Base-by-base conservation (phyloP, 1,140 invertebrate genomes). In the Callitettix versicolor region DNA sequence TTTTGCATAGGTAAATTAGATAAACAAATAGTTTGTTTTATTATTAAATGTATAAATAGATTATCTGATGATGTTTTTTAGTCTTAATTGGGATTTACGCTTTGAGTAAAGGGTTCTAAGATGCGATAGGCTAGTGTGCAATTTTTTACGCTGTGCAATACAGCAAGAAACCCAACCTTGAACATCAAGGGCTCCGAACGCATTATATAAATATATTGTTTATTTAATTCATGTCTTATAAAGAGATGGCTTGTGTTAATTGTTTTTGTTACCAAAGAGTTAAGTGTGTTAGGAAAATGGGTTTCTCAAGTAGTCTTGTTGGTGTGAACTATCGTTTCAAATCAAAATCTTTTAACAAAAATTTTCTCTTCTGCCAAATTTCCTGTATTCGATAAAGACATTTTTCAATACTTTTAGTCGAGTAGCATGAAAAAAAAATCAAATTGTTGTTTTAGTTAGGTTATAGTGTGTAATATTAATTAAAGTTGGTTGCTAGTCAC, bases 261-360 rank as follows among this genome's bases (percentile, higher is more conserved):
- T 22, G 40, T 20, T 46, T 49, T 55, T 53, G 52, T 53, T 53
- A 53, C 52, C 52, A 53, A 53, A 53, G 52, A 53, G 52, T 40
- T 53, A 43, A 15, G 22, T 46, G 43, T 46, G 40, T 30, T 43
- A 53, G 42, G 41, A 43, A 40, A 43, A 22, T 21, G 18, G 40
- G 12, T 43, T 26, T 43, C n/a, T n/a, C n/a, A n/a, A 53, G 15
- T 22, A 43, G 38, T 53, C 3, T 12, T 18, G 17, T 53, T 43
- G 40, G 42, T 18, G 43, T 46, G 15, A 14, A 20, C n/a, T n/a
- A n/a, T n/a, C n/a, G n/a, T n/a, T n/a, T n/a, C n/a, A n/a, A n/a
- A 55, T 18, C 33, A 20, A 17, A 11, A 11, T 34, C 7, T 15
- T 43, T 43, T 17, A 26, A 17, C 15, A 26, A 14, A 11, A 53